phyloP scores from a whole-genome alignment of 1,140 invertebrate genomes.

The Leptinotarsa texana region DNA sequence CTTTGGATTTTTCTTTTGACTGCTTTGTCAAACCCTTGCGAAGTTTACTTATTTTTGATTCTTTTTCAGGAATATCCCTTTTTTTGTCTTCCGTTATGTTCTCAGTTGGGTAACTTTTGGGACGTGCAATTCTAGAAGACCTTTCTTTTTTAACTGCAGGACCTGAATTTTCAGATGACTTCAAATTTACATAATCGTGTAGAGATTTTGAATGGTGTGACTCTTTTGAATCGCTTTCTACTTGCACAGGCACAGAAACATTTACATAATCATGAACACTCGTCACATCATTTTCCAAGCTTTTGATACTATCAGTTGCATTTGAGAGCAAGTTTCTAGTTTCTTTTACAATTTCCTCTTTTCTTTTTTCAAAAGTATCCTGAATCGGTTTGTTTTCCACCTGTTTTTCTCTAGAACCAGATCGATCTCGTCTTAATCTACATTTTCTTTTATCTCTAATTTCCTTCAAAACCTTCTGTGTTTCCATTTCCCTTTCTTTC shows the following conservation, averaged over 20 bases:
- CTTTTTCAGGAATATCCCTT: conserved; percentile 42
- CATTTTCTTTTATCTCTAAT: conserved; percentile 65
- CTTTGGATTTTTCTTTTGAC: conserved; percentile 56
- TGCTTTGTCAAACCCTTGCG: conserved; percentile 52
- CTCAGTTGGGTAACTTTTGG: conserved; percentile 60
- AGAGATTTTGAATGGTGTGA: conserved; percentile 30
- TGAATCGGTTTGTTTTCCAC: conserved; percentile 11
- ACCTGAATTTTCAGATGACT: conserved; percentile 34
- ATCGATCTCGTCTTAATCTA: conserved; percentile 49
- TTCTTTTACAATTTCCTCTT: conserved; percentile 30
- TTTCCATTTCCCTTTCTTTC: conserved; percentile 67
- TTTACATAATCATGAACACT: conserved; percentile 42
- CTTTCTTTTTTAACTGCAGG: conserved; percentile 48
- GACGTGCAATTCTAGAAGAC: conserved; percentile 64
- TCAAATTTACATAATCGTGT: conserved; percentile 46
- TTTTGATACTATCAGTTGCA: conserved; percentile 49
- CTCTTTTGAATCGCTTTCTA: conserved; percentile 5
- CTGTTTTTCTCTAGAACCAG: conserved; percentile 35
- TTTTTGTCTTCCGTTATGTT: conserved; percentile 32
- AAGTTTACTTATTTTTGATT: conserved; percentile 61
- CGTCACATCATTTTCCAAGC: conserved; percentile 41
- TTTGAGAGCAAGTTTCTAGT: conserved; percentile 43
- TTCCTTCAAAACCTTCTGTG: conserved; percentile 66
- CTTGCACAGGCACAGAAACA: conserved; percentile 10
- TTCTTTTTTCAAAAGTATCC: background rate